These are phyloP conservation scores for Brachionus rotundiformis DNA, from an alignment of 1,140 invertebrate species.

Conservation along the genomic window DNA sequence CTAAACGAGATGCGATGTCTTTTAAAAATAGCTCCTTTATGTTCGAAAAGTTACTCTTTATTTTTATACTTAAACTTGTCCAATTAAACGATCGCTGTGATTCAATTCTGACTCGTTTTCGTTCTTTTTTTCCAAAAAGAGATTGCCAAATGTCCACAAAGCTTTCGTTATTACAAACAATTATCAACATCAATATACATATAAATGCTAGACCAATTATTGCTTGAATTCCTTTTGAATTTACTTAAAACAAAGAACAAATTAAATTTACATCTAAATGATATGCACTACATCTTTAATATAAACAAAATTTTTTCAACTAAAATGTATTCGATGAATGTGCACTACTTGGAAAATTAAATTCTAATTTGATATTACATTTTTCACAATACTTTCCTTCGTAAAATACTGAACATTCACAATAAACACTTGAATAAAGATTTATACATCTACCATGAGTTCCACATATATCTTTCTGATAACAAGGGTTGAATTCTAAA, in stretches of 20 bases:
- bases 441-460: slow-evolving; percentile 26
- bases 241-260: not conserved
- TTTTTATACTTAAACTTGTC: slow-evolving; percentile 28
- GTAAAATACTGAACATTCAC: slow-evolving; percentile 40
- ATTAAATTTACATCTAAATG: too few species aligned
- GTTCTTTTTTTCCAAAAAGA: slow-evolving; percentile 14
- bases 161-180: slow-evolving; percentile 16
- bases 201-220: slow-evolving; percentile 20
- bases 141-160: not conserved
- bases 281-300: too few species aligned
- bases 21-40: not conserved
- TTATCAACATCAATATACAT: not conserved
- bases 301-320: too few species aligned
- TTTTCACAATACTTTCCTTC: slow-evolving; percentile 38
- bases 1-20: not conserved
- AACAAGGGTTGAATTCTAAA: slow-evolving; percentile 51
- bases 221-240: slow-evolving; percentile 39
- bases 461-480: slow-evolving; percentile 27
- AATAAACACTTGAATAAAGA: slow-evolving; percentile 13
- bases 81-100: slow-evolving; percentile 28
- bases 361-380: slow-evolving; percentile 11
- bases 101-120: not conserved
- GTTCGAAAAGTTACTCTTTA: not conserved
- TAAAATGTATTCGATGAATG: not conserved
- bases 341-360: not conserved